Percentiles rank a stretch among this genome's conserved stretches.
These are phyloP conservation scores for Megalopta genalis DNA, from an alignment of 1,140 invertebrate species.

Conservation along the genomic window DNA sequence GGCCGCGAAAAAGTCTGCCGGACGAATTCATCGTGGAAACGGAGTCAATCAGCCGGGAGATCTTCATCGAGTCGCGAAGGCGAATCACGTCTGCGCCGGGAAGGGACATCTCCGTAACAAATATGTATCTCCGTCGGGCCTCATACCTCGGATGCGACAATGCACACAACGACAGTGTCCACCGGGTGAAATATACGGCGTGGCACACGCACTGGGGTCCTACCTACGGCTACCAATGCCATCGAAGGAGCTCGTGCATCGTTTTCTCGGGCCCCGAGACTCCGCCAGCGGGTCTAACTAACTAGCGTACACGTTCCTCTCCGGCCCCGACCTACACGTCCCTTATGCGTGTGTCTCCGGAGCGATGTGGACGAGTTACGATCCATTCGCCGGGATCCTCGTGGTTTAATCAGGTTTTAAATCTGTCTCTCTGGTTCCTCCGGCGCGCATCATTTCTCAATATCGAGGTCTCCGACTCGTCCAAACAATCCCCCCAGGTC, in stretches of 20 bases:
- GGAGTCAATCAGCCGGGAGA: conserved; percentile 70
- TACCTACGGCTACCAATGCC: conserved; percentile 70
- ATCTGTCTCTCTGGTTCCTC: not conserved
- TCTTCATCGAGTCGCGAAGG: conserved; percentile 77
- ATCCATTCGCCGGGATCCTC: conserved; percentile 4
- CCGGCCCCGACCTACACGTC: conserved; percentile 56
- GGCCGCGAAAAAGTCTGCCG: not conserved
- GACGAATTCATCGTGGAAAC: conserved; percentile 46
- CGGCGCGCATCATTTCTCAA: not conserved
- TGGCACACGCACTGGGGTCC: conserved; percentile 52
- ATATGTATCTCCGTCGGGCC: conserved; percentile 74
- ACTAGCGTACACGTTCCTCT: conserved; percentile 71
- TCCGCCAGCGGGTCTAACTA: conserved; percentile 71
- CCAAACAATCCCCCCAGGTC: not conserved
- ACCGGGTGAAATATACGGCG: conserved; percentile 36
- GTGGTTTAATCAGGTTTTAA: not conserved
- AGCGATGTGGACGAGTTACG: conserved; percentile 51
- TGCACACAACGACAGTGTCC: conserved; percentile 17
- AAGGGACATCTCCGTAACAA: conserved; percentile 77
- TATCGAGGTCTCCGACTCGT: not conserved
- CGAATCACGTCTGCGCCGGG: conserved; percentile 77
- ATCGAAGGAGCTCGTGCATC: conserved; percentile 45
- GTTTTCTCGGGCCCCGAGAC: conserved; percentile 58
- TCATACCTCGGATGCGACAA: conserved; percentile 39
- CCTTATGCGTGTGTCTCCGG: conserved; percentile 54